Evolutionary conservation across 2,113 vertebrate genomes (phyloP).

Genomic region (Cynoglossus semilaevis): DNA sequence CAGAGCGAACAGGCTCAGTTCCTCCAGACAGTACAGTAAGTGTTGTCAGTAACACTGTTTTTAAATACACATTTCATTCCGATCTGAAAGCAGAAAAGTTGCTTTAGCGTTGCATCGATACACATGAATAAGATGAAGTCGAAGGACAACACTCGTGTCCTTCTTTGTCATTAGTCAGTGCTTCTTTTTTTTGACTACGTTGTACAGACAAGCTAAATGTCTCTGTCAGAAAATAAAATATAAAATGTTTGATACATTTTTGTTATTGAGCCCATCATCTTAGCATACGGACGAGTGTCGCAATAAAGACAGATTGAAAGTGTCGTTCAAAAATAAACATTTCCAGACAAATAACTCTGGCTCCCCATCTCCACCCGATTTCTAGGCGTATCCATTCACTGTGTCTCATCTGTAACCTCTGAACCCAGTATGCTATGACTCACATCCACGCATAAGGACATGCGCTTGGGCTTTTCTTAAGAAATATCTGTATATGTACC

Average conservation of each 20-base stretch:
- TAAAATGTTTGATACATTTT: neutral
- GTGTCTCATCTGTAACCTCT: slow-evolving; percentile 48
- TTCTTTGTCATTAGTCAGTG: slow-evolving; percentile 43
- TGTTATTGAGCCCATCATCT: slow-evolving; percentile 16
- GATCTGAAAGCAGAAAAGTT: slow-evolving; percentile 36
- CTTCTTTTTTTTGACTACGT: slow-evolving; percentile 9
- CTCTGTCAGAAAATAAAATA: slow-evolving; percentile 1
- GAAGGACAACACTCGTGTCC: slow-evolving; percentile 33
- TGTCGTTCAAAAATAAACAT: slow-evolving; percentile 40
- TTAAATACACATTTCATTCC: slow-evolving; percentile 44
- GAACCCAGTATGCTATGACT: slow-evolving; percentile 24
- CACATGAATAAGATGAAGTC: slow-evolving; percentile 11
- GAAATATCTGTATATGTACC: slow-evolving; percentile 7
- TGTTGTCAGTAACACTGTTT: slow-evolving; percentile 31
- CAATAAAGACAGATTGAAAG: slow-evolving; percentile 6
- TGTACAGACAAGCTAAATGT: slow-evolving; percentile 12
- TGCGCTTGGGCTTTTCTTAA: neutral
- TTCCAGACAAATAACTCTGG: slow-evolving; percentile 33
- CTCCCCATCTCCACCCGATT: neutral
- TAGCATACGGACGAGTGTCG: slow-evolving; percentile 12
- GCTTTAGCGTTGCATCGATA: slow-evolving; percentile 44
- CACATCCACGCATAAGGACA: slow-evolving; percentile 17
- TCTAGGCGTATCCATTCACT: slow-evolving; percentile 25
- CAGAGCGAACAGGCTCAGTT: slow-evolving; percentile 22
- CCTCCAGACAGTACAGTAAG: slow-evolving; percentile 43